Conservation (phyloP, 1,140 invertebrate species). For the Drosophila truncata region DNA sequence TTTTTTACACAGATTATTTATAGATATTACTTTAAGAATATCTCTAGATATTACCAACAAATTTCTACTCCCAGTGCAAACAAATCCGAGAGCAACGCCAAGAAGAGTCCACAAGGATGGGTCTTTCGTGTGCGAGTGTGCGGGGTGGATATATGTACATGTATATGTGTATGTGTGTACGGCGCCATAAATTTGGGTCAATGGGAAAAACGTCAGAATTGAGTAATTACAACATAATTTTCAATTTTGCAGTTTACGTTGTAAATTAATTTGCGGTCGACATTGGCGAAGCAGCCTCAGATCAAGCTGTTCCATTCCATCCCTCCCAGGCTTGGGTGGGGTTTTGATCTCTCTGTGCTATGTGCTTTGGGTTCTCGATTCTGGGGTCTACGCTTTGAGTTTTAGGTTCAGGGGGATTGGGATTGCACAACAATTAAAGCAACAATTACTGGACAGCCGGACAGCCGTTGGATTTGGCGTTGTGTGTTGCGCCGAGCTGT, state of each 20-base stretch:
- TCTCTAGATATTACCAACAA: neutral
- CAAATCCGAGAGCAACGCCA: constrained; percentile 24
- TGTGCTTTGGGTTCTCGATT: neutral
- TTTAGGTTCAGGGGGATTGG: constrained; percentile 8
- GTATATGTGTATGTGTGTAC: constrained; percentile 21
- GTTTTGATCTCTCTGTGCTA: constrained; percentile 20
- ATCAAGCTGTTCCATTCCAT: constrained; percentile 18
- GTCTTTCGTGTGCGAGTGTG: constrained; percentile 17
- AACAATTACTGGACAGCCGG: constrained; percentile 75
- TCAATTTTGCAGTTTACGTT: constrained; percentile 84
- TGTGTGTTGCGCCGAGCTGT: constrained; percentile 2
- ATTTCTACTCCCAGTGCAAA: neutral
- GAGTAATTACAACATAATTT: constrained; percentile 84
- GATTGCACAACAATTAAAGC: constrained; percentile 74
- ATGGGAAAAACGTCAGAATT: constrained; percentile 83
- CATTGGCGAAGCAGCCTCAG: constrained; percentile 62
- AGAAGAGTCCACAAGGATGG: constrained; percentile 30
- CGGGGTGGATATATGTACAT: constrained; percentile 10
- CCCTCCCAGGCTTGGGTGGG: constrained; percentile 29
- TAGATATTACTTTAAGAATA: neutral
- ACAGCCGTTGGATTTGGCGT: constrained; percentile 37
- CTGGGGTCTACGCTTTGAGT: neutral
- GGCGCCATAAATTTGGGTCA: constrained; percentile 82
- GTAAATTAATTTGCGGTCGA: constrained; percentile 84
- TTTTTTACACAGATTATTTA: no score